Conservation (phyloP, 2,113 vertebrate species). For the Larimichthys crocea region DNA sequence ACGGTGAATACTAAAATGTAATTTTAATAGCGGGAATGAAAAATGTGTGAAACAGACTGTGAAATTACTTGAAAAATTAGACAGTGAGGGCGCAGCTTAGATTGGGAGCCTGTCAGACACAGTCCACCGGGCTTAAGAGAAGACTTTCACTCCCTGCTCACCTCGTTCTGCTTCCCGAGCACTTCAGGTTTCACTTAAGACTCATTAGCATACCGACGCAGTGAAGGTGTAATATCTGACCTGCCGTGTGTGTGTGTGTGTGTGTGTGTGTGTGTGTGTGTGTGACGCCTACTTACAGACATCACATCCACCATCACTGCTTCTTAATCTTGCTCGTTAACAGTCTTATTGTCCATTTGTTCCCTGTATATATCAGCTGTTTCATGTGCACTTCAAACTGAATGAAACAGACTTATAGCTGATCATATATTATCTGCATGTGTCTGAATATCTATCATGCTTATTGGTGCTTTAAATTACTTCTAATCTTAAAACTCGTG, state of each 20-base stretch:
- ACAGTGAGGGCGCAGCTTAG: constrained; percentile 29
- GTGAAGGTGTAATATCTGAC: background rate
- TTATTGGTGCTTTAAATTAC: background rate
- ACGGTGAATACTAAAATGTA: constrained; percentile 48
- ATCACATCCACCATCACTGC: background rate
- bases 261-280: background rate
- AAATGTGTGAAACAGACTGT: constrained; percentile 66
- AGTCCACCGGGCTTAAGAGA: constrained; percentile 9
- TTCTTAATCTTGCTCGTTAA: background rate
- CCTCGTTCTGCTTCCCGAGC: background rate
- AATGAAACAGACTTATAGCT: background rate
- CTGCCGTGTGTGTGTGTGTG: background rate
- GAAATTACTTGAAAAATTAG: constrained; percentile 72
- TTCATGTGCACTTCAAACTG: no score
- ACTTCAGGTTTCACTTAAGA: constrained; percentile 1
- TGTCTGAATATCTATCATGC: background rate
- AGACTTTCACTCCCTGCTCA: background rate
- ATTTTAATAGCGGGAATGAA: constrained; percentile 51
- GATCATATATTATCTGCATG: background rate
- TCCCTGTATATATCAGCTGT: background rate
- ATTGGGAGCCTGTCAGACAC: constrained; percentile 44
- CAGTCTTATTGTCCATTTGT: background rate
- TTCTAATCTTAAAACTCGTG: background rate
- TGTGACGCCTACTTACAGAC: background rate
- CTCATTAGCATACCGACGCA: background rate